Percentiles rank a stretch among this genome's conserved stretches.
Conservation (phyloP, 2,797 vertebrate genomes). For the Coluber constrictor region DNA sequence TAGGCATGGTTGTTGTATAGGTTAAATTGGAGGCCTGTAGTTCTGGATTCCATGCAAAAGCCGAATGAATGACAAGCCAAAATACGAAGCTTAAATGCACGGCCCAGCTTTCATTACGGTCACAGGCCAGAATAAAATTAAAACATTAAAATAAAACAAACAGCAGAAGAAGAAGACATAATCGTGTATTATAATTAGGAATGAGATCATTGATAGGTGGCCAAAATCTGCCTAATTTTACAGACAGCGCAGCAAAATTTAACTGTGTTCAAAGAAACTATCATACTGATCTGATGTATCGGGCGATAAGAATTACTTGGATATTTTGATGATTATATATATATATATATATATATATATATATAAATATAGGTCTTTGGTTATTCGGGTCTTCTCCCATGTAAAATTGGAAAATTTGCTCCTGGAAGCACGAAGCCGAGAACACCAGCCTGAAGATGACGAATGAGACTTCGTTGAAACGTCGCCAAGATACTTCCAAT, state of each 20-base stretch:
- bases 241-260: not conserved
- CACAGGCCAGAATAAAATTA: not conserved
- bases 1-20: not conserved
- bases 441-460: no score
- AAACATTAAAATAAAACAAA: not conserved
- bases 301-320: no score
- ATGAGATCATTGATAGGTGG: not conserved
- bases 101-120: not conserved
- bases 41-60: not conserved
- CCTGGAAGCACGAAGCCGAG: no score
- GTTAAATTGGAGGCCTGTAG: not conserved
- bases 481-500: no score
- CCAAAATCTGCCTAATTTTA: not conserved
- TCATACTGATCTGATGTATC: not conserved
- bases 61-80: not conserved
- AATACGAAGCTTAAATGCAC: not conserved
- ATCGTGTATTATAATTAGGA: not conserved
- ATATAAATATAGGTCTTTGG: no score
- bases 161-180: not conserved
- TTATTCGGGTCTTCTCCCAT: no score
- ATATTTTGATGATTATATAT: no score
- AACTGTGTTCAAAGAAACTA: not conserved
- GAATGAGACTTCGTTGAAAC: no score
- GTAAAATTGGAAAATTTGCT: no score
- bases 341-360: no score